These are phyloP conservation scores for Oreochromis aureus DNA, from an alignment of 2,113 vertebrate genomes.

Conservation along the genomic window DNA sequence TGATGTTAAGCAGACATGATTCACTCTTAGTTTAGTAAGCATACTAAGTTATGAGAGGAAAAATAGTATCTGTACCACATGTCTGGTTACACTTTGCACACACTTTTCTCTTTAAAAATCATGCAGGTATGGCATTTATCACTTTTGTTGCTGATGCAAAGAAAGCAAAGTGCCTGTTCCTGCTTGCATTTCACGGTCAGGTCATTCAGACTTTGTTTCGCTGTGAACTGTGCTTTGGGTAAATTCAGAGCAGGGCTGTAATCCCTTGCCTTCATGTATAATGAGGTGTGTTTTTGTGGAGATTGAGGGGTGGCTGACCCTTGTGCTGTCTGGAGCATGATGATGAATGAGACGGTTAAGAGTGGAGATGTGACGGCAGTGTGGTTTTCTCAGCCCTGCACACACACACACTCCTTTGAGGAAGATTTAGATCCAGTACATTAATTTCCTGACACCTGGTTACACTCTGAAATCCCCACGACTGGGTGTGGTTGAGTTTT, in stretches of 20 bases:
- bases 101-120: background rate
- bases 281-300: conserved; percentile 1
- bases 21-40: background rate
- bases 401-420: background rate
- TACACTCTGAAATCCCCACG: background rate
- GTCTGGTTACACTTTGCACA: background rate
- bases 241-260: background rate
- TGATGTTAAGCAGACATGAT: background rate
- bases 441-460: background rate
- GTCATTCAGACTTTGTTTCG: conserved; percentile 15
- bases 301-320: background rate
- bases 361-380: conserved; percentile 29
- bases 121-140: background rate
- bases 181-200: conserved; percentile 4
- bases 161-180: background rate
- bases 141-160: background rate
- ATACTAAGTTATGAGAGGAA: background rate
- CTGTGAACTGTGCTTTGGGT: conserved; percentile 8
- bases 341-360: conserved; percentile 42
- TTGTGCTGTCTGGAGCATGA: conserved; percentile 9
- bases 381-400: background rate
- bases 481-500: background rate
- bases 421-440: background rate
- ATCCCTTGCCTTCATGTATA: background rate
- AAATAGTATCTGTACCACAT: background rate